A percentile compares a stretch with the other conserved stretches of the same genome.
These are phyloP conservation scores for Acleris laterana DNA, from an alignment of 2,888 invertebrate genomes.

Conservation along the genomic window DNA sequence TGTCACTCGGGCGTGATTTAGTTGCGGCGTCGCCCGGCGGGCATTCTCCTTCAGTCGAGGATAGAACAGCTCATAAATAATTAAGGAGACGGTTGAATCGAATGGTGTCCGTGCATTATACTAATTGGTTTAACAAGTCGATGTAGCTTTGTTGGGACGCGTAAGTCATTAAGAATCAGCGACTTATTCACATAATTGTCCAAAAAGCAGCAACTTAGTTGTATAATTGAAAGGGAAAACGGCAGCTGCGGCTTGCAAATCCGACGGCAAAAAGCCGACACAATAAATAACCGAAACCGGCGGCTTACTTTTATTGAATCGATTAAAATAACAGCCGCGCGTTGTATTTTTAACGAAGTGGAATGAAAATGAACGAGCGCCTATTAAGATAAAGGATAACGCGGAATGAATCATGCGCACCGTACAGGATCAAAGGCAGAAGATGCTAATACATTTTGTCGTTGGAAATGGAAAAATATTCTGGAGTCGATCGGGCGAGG, in stretches of 20 bases:
- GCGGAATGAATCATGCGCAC: conserved; percentile 20
- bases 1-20: conserved; percentile 60
- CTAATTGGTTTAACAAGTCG: conserved; percentile 44
- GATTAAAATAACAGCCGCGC: conserved; percentile 33
- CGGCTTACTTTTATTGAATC: conserved; percentile 33
- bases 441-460: conserved; percentile 19
- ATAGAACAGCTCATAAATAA: conserved; percentile 55
- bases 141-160: background rate
- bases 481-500: conserved; percentile 11
- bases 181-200: background rate
- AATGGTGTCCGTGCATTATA: conserved; percentile 45
- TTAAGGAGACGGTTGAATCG: conserved; percentile 48
- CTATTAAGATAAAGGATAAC: conserved; percentile 32
- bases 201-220: background rate
- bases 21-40: conserved; percentile 50
- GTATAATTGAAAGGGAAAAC: conserved; percentile 26
- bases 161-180: background rate
- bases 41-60: conserved; percentile 59
- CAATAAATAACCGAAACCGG: conserved; percentile 3
- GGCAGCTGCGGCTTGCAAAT: conserved; percentile 25
- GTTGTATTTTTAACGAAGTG: conserved; percentile 34
- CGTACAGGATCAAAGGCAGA: conserved; percentile 20
- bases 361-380: conserved; percentile 32
- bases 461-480: conserved; percentile 5
- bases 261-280: conserved; percentile 29